Base-by-base conservation (phyloP, 2,113 vertebrate species). In the Balaenoptera acutorostrata region DNA sequence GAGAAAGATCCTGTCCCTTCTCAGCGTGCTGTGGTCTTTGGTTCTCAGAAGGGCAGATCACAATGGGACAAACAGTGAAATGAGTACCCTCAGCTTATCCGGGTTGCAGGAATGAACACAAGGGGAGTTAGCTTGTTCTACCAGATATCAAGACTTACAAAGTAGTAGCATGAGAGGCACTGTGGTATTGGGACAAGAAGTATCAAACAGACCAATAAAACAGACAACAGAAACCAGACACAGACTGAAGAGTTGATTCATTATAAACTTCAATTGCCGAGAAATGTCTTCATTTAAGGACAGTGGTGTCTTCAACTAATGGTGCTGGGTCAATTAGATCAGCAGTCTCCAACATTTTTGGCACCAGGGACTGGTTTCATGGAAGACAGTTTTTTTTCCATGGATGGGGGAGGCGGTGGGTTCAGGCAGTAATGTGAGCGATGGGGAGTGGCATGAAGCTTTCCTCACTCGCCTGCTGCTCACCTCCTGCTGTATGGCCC, bases 391-490 rank as follows among this genome's bases (percentile, higher is more conserved):
- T 52, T 52, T 17, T 52, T 52, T 52, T 17, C 49, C 49, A 52
- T 52, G 49, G 49, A 17, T 52, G 49, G 49, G 49, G 49, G 49
- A 52, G 49, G 15, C 15, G 0, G 49, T 52, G 49, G 49, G 15
- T 17, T 17, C 15, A 52, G 49, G 49, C 49, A 52, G 49, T 52
- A 52, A 52, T 52, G 15, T 52, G 49, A 52, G 49, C 0, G 49
- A 17, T 52, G 15, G 49, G 15, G 49, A 52, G 15, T 17, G 49
- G 49, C 49, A 52, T 17, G 49, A 52, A 52, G 49, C 14, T 52
- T 52, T 52, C 5, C 49, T 52, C 15, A 17, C 49, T 52, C 15
- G 0, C 49, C 49, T 52, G 49, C 0, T 0, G 49, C 49, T 52
- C 49, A 52, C 49, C 49, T 17, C 49, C 49, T 52, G 49, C 49